A percentile compares a stretch with the other conserved stretches of the same genome.
Conservation (phyloP, 2,797 vertebrate genomes). For the Pogonophryne albipinna region DNA sequence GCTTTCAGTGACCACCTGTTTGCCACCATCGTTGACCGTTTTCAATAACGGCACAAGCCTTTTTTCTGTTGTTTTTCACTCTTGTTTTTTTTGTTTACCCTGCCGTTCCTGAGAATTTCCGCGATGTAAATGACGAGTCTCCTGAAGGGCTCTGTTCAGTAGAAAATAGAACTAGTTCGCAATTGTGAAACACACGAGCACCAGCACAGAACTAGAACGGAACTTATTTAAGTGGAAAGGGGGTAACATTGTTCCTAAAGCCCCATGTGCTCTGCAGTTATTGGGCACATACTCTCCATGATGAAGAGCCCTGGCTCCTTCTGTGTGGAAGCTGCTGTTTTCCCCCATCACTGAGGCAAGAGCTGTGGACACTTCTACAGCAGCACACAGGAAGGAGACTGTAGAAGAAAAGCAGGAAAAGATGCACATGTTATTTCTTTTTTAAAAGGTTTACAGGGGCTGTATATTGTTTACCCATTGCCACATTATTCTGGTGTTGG, state of each 20-base stretch:
- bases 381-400: background rate
- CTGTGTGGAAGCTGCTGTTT: background rate
- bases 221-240: background rate
- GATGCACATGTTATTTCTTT: background rate
- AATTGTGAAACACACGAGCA: too few relatives aligned
- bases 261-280: background rate
- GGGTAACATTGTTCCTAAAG: background rate
- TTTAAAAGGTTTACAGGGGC: background rate
- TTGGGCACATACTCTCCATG: background rate
- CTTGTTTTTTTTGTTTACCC: too few relatives aligned
- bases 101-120: too few relatives aligned
- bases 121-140: too few relatives aligned
- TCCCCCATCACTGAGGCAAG: background rate
- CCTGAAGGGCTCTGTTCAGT: too few relatives aligned
- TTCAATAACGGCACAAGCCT: too few relatives aligned
- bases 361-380: background rate
- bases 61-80: too few relatives aligned
- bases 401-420: constrained; percentile 2
- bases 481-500: too few relatives aligned
- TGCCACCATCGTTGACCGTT: too few relatives aligned
- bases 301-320: background rate
- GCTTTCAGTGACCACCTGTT: too few relatives aligned
- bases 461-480: background rate
- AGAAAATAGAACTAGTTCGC: too few relatives aligned
- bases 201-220: too few relatives aligned